Evolutionary conservation across 2,113 vertebrate genomes (phyloP).

Genomic region (Burhinus oedicnemus): DNA sequence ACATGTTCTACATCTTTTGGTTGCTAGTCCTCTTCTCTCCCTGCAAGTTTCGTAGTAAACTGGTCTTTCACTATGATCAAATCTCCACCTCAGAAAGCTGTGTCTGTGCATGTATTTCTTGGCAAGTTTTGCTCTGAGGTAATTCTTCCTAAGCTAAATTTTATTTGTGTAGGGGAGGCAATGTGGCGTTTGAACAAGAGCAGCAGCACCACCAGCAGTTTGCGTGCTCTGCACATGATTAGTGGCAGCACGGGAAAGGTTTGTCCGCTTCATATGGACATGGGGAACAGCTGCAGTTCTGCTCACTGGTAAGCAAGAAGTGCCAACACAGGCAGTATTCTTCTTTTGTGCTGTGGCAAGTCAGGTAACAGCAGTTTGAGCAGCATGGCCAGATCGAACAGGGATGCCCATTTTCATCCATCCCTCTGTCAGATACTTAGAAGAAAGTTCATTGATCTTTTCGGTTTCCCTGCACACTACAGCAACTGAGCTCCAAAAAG

Average conservation of each 20-base stretch:
- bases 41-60: conserved; percentile 64
- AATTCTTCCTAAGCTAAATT: conserved; percentile 69
- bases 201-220: conserved; percentile 72
- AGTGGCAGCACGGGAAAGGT: conserved; percentile 64
- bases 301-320: conserved; percentile 59
- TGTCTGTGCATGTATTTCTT: conserved; percentile 68
- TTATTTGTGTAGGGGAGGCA: conserved; percentile 63
- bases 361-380: not conserved
- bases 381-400: not conserved
- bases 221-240: conserved; percentile 54
- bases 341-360: not conserved
- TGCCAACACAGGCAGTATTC: conserved; percentile 45
- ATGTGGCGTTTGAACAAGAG: conserved; percentile 67
- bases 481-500: not conserved
- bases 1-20: conserved; percentile 65
- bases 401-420: not conserved
- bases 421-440: not conserved
- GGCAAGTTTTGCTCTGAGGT: conserved; percentile 63
- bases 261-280: conserved; percentile 32
- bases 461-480: not conserved
- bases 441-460: not conserved
- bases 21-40: not conserved
- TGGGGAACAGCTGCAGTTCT: conserved; percentile 66
- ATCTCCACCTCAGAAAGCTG: conserved; percentile 68
- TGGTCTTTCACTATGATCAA: conserved; percentile 30